These are phyloP conservation scores for Morelia viridis DNA, from an alignment of 2,797 vertebrate genomes.

Conservation along the genomic window DNA sequence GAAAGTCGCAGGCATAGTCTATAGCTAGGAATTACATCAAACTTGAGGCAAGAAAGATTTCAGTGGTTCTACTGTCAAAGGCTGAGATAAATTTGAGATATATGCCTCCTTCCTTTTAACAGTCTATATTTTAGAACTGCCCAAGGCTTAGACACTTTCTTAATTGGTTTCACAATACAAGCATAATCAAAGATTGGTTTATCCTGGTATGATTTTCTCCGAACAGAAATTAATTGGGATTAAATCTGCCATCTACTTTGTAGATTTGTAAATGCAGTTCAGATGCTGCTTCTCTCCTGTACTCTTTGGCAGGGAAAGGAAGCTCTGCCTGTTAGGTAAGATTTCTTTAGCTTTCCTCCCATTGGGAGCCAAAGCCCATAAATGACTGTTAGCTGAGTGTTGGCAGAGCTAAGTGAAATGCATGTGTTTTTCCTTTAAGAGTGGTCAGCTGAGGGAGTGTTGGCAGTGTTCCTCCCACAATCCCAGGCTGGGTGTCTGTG, in stretches of 20 bases:
- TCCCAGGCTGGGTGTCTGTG: neutral
- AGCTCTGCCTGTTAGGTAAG: slow-evolving; percentile 11
- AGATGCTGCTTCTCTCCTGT: neutral
- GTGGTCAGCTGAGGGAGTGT: neutral
- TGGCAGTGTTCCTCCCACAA: neutral
- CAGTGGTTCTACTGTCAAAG: neutral
- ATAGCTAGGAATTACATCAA: neutral
- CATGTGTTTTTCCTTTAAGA: slow-evolving; percentile 10
- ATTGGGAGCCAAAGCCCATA: slow-evolving; percentile 41
- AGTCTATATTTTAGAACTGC: neutral
- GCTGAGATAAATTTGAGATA: neutral
- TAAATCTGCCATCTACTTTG: neutral
- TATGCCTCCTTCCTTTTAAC: neutral
- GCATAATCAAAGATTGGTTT: neutral
- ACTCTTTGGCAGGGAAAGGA: accelerated
- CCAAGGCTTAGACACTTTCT: neutral
- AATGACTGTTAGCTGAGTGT: slow-evolving; percentile 33
- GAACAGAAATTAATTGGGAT: neutral
- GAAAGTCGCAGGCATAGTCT: slow-evolving; percentile 15
- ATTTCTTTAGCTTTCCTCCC: slow-evolving; percentile 32
- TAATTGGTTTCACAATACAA: neutral
- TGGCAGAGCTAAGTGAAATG: slow-evolving; percentile 28
- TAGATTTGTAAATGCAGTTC: neutral
- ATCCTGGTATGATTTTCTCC: neutral
- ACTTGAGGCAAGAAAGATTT: slow-evolving; percentile 19